A percentile compares a stretch with the other conserved stretches of the same genome.
Conservation (phyloP, 2,113 vertebrate species). For the Gymnarchus niloticus region DNA sequence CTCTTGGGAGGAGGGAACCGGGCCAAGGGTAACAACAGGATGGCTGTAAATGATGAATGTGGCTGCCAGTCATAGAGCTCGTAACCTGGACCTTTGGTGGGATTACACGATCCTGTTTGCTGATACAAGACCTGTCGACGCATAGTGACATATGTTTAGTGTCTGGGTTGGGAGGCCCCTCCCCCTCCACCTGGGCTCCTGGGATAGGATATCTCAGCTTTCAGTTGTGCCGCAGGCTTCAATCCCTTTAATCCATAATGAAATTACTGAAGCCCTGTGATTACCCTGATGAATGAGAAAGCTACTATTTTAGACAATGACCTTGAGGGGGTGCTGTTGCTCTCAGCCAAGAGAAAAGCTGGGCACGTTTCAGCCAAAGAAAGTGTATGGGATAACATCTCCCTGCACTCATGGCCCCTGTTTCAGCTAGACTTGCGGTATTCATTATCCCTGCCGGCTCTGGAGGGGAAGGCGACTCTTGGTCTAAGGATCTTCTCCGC, state of each 20-base stretch:
- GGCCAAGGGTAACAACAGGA: not conserved
- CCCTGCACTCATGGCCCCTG: not conserved
- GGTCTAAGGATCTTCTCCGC: not conserved
- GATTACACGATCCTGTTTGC: conserved; percentile 12
- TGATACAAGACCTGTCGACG: conserved; percentile 8
- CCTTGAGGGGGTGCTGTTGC: not conserved
- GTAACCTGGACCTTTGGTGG: not conserved
- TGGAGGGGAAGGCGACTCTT: not conserved
- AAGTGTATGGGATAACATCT: not conserved
- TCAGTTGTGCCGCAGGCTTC: not conserved
- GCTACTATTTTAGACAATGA: not conserved
- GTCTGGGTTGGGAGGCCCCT: not conserved
- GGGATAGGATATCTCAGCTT: not conserved
- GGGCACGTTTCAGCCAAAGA: not conserved
- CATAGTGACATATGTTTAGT: conserved; percentile 18
- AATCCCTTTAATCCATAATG: not conserved
- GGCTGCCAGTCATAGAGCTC: not conserved
- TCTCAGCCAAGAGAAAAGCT: not conserved
- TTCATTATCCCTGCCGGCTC: not conserved
- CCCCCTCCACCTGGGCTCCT: not conserved
- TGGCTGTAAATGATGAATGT: not conserved
- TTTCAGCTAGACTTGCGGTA: not conserved
- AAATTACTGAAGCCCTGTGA: not conserved
- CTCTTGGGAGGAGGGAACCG: not conserved
- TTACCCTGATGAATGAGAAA: not conserved